phyloP scores from a whole-genome alignment of 2,797 vertebrate genomes.

The Ceryle rudis region DNA sequence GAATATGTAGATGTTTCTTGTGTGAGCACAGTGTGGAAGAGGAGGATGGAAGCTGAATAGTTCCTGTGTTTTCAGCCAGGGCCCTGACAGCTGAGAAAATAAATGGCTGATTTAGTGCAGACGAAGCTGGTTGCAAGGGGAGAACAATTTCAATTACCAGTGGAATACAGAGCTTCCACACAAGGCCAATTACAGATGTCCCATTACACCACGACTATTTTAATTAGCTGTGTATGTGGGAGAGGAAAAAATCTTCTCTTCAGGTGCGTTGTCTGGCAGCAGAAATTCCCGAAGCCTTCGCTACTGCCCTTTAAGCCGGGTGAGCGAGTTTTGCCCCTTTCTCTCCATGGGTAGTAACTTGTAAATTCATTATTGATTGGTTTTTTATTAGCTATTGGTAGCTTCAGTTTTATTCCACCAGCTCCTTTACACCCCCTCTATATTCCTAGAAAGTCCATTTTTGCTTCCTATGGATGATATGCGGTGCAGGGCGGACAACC shows the following conservation, averaged over 20 bases:
- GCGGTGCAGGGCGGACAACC: rapidly evolving
- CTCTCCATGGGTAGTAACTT: neutral
- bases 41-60: neutral
- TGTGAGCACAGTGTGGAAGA: neutral
- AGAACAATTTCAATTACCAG: slow-evolving; percentile 26
- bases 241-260: neutral
- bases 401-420: neutral
- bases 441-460: neutral
- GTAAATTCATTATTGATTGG: neutral
- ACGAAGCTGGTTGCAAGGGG: neutral
- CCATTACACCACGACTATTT: neutral
- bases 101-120: slow-evolving; percentile 29
- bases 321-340: neutral
- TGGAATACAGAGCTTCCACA: slow-evolving; percentile 22
- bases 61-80: slow-evolving; percentile 3
- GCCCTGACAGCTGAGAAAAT: slow-evolving; percentile 34
- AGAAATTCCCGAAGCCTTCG: neutral
- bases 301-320: neutral
- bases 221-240: slow-evolving; percentile 19
- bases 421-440: neutral
- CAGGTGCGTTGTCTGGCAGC: neutral
- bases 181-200: slow-evolving; percentile 20
- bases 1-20: neutral
- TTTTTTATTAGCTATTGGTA: neutral
- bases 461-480: neutral